A percentile compares a stretch with the other conserved stretches of the same genome.
phyloP scores from a whole-genome alignment of 2,113 vertebrate species.

The Xenopus laevis region DNA sequence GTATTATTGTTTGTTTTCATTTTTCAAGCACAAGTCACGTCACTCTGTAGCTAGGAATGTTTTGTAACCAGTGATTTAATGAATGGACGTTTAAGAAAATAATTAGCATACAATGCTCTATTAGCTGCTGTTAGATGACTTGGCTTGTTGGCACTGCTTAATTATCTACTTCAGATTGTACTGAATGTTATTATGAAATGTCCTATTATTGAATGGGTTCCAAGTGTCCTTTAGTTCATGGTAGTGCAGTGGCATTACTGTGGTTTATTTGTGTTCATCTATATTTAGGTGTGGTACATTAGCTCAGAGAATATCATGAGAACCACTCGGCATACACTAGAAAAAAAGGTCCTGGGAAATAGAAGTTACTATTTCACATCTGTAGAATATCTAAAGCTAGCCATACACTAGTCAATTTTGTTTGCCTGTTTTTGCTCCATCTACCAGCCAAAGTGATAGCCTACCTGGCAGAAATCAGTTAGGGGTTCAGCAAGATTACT shows the following conservation, averaged over 20 bases:
- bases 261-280: conserved; percentile 15
- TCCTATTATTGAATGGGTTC: conserved; percentile 1
- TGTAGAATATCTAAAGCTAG: too few relatives aligned
- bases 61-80: neutral
- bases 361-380: neutral
- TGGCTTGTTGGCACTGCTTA: neutral
- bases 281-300: conserved; percentile 13
- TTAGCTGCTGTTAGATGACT: conserved; percentile 11
- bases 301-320: conserved; percentile 1
- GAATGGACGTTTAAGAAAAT: neutral
- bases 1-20: too few relatives aligned
- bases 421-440: too few relatives aligned
- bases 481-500: too few relatives aligned
- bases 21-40: too few relatives aligned
- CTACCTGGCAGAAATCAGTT: too few relatives aligned
- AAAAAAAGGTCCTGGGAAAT: neutral
- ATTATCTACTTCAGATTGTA: conserved; percentile 3
- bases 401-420: too few relatives aligned
- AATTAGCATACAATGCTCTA: neutral
- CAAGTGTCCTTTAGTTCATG: neutral
- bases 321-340: neutral
- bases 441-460: too few relatives aligned
- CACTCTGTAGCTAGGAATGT: neutral
- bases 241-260: neutral
- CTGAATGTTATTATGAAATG: conserved; percentile 2